A percentile compares a stretch with the other conserved stretches of the same genome.
Evolutionary conservation across 2,888 invertebrate genomes (phyloP).

Genomic region (Platerodrilus igneus): DNA sequence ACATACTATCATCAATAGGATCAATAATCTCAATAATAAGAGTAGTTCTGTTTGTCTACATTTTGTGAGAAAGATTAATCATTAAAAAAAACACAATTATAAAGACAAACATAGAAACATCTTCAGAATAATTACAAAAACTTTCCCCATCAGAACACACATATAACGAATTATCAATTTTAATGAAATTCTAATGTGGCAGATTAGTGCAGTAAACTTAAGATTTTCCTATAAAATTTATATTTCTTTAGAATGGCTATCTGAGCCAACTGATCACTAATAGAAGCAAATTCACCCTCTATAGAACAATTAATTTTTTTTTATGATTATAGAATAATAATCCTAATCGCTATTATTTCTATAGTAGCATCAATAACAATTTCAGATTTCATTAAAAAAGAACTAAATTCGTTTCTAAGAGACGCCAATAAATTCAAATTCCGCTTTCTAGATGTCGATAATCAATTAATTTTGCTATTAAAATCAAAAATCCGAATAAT

Average conservation of each 20-base stretch:
- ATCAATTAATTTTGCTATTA: constrained; percentile 56
- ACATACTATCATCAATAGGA: constrained; percentile 64
- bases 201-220: constrained; percentile 62
- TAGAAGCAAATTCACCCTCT: constrained; percentile 59
- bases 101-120: constrained; percentile 51
- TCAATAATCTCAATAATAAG: constrained; percentile 59
- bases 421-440: constrained; percentile 48
- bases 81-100: constrained; percentile 52
- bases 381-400: constrained; percentile 54
- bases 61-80: constrained; percentile 59
- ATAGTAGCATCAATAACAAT: constrained; percentile 56
- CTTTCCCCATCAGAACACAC: constrained; percentile 57
- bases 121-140: constrained; percentile 61
- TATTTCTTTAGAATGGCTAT: constrained; percentile 62
- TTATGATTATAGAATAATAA: constrained; percentile 59
- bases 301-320: constrained; percentile 65
- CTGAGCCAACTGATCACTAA: constrained; percentile 55
- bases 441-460: constrained; percentile 62
- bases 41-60: constrained; percentile 57
- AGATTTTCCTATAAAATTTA: constrained; percentile 62
- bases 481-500: too few species aligned
- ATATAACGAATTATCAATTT: constrained; percentile 56
- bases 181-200: constrained; percentile 61
- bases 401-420: constrained; percentile 61
- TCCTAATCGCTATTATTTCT: constrained; percentile 59